phyloP scores from a whole-genome alignment of 2,888 invertebrate genomes.

The Parapristionchus giblindavisi region DNA sequence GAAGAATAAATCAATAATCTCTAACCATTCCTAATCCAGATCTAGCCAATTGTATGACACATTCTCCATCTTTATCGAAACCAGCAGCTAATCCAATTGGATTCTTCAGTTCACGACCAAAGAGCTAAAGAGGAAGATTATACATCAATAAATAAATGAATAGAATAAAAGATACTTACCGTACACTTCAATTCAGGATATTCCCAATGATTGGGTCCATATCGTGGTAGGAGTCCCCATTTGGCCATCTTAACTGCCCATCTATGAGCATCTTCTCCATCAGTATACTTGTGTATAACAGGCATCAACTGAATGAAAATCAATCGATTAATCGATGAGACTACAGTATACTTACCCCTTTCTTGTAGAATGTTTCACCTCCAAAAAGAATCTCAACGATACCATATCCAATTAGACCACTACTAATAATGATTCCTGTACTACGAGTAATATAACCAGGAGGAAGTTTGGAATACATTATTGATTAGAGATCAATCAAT shows the following conservation, averaged over 20 bases:
- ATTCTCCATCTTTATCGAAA: conserved; percentile 96
- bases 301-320: conserved; percentile 57
- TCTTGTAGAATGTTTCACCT: conserved; percentile 61
- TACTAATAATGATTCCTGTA: conserved; percentile 45
- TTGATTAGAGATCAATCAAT: conserved; percentile 38
- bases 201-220: conserved; percentile 58
- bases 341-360: conserved; percentile 46
- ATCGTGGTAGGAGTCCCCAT: conserved; percentile 61
- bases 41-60: conserved; percentile 81
- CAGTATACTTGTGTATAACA: conserved; percentile 57
- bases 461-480: conserved; percentile 51
- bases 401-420: conserved; percentile 49
- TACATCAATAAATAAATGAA: background rate
- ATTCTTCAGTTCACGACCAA: conserved; percentile 79
- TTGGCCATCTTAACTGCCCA: conserved; percentile 59
- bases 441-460: conserved; percentile 53
- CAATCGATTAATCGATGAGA: background rate
- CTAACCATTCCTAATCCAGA: conserved; percentile 92
- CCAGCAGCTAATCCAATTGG: conserved; percentile 96
- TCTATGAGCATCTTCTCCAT: conserved; percentile 63
- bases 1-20: conserved; percentile 70
- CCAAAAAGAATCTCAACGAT: conserved; percentile 55
- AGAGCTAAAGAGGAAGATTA: conserved; percentile 43
- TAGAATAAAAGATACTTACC: conserved; percentile 32
- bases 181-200: conserved; percentile 61